A percentile compares a stretch with the other conserved stretches of the same genome.
Conservation (phyloP, 2,888 invertebrate species). For the Lacanobia wlatinum region DNA sequence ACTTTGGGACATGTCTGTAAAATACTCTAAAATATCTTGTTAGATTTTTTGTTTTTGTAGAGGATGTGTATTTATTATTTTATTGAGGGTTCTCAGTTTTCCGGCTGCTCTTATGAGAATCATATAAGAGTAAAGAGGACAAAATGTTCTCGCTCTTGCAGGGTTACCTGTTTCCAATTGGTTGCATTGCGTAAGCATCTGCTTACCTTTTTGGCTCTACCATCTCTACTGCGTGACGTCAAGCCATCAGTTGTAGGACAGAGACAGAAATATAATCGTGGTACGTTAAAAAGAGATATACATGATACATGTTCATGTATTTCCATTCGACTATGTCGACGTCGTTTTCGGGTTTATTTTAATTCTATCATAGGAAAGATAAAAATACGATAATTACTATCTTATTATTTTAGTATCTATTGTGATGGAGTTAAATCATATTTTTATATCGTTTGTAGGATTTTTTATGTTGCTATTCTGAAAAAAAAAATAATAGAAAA, state of each 20-base stretch:
- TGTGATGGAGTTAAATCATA: background rate
- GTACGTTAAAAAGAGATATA: conserved; percentile 26
- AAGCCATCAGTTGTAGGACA: conserved; percentile 22
- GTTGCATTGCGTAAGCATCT: conserved; percentile 11
- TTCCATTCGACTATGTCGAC: too few relatives aligned
- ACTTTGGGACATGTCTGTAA: background rate
- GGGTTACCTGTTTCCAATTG: conserved; percentile 28
- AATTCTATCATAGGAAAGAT: background rate
- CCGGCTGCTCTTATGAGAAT: conserved; percentile 48
- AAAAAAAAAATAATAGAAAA: background rate
- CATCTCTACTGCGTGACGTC: conserved; percentile 19
- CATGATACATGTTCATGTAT: too few relatives aligned
- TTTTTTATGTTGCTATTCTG: background rate
- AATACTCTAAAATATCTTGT: background rate
- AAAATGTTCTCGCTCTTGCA: conserved; percentile 17
- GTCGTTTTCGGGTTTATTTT: background rate
- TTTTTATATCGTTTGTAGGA: too few relatives aligned
- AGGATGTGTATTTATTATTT: background rate
- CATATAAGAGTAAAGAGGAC: conserved; percentile 53
- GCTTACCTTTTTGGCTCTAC: conserved; percentile 56
- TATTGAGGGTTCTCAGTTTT: conserved; percentile 21
- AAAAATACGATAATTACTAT: background rate
- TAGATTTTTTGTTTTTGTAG: conserved; percentile 23
- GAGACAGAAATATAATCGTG: conserved; percentile 22
- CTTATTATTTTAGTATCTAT: background rate